These are phyloP conservation scores for Psilopogon haemacephalus DNA, from an alignment of 2,113 vertebrate species.

Conservation along the genomic window DNA sequence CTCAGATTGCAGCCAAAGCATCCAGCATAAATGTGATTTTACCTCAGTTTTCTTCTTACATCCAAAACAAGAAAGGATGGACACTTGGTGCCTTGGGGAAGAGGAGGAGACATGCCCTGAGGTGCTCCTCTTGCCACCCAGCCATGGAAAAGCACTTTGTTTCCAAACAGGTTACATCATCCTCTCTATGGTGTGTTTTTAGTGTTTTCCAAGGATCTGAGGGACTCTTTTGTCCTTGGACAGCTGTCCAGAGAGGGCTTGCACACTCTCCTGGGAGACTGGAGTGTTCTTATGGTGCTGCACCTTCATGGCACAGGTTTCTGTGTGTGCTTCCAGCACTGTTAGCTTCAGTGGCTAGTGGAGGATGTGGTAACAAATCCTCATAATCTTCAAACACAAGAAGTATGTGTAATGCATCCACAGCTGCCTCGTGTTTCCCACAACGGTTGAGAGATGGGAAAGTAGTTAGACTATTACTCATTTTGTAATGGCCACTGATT, in stretches of 20 bases:
- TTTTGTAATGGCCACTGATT: conserved; percentile 4
- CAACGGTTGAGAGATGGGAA: neutral
- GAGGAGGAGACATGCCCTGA: neutral
- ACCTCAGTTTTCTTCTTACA: neutral
- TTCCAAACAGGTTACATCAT: neutral
- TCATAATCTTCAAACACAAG: neutral
- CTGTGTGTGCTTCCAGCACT: neutral
- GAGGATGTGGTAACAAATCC: conserved; percentile 22
- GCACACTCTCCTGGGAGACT: neutral
- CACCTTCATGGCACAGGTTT: neutral
- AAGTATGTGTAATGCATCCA: neutral
- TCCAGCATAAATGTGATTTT: neutral
- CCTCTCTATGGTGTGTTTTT: neutral
- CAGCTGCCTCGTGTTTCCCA: neutral
- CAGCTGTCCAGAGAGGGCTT: neutral
- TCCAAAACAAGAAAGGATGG: neutral
- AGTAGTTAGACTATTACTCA: neutral
- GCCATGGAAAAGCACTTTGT: neutral
- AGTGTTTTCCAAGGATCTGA: neutral
- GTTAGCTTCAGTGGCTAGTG: neutral
- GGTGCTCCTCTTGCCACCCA: neutral
- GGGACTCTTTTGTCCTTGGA: neutral
- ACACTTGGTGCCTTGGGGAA: neutral
- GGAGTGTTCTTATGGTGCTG: neutral
- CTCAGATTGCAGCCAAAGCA: neutral